A percentile compares a stretch with the other conserved stretches of the same genome.
Evolutionary conservation across 2,888 invertebrate genomes (phyloP).

Genomic region (Epirrhoe alternata): DNA sequence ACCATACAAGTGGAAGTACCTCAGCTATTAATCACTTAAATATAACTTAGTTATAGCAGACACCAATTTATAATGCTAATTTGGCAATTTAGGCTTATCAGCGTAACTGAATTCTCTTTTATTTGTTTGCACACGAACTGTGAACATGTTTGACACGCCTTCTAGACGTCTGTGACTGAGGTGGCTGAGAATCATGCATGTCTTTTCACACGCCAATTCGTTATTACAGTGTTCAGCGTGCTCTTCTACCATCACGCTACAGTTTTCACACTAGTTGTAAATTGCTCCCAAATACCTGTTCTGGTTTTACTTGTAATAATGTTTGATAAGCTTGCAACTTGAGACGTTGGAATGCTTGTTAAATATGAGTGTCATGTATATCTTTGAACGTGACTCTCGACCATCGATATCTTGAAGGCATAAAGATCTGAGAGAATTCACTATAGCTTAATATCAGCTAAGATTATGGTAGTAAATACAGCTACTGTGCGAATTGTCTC

Average conservation of each 20-base stretch:
- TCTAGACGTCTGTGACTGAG: not conserved
- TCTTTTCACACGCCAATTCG: not conserved
- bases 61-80: conserved; percentile 9
- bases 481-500: too few relatives aligned
- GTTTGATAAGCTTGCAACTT: too few relatives aligned
- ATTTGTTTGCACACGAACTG: conserved; percentile 15
- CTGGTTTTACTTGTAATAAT: too few relatives aligned
- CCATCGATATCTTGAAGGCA: too few relatives aligned
- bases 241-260: not conserved
- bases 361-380: too few relatives aligned
- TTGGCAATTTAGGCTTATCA: conserved; percentile 14
- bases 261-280: not conserved
- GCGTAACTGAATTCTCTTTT: conserved; percentile 7
- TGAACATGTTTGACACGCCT: conserved; percentile 9
- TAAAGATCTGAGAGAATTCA: too few relatives aligned
- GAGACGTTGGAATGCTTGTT: too few relatives aligned
- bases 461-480: too few relatives aligned
- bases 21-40: conserved; percentile 6
- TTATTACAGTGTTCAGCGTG: not conserved
- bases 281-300: not conserved
- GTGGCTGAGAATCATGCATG: not conserved
- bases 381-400: too few relatives aligned
- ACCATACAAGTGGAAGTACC: conserved; percentile 15
- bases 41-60: conserved; percentile 8
- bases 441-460: too few relatives aligned